Evolutionary conservation across 1,140 invertebrate species (phyloP), one percentile per base, ranked within the genome.

Genomic region (Bombus waltoni): DNA sequence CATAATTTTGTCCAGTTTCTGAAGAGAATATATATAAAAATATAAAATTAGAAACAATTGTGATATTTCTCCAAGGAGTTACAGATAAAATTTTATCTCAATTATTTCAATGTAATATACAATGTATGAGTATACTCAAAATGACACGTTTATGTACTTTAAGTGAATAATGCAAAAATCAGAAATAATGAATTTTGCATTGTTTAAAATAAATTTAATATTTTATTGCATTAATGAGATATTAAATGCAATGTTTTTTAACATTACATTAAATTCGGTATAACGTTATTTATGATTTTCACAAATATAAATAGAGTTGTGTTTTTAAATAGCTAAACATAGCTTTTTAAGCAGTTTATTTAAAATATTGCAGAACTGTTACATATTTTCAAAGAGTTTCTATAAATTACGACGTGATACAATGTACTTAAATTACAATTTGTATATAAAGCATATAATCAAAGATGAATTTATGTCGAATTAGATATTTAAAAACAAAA

Each of bases 21-120:
- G 75, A 83, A 68, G 28, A 74, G 22, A 1, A 57, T 82, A 82
- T 59, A 86, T 74, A 76, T 79, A 42, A 4, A 80, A 57, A 59
- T 35, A 38, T 75, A 83, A 89, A 92, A 88, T 85, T 81, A 82
- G 47, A 70, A 81, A 87, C 76, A 53, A 83, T 88, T 86, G 85
- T 88, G 83, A 87, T 87, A 88, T 83, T 86, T 86, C 84, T 74
- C n/a, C 62, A 73, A 84, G 40, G 35, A 85, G 65, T 86, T 59
- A 85, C 72, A 74, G 83, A 47, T 84, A 32, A 66, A 44, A 77
- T 65, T 78, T 78, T 65, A 76, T 40, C n/a, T 32, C 57, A 83
- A 84, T 83, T 87, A 81, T 89, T 78, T 57, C n/a, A 35, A 35
- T 53, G 28, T 81, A 77, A 77, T 75, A 80, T 66, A 78, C 57